Evolutionary conservation across 2,888 invertebrate genomes (phyloP).

Genomic region (Aspidiotus rigidus): DNA sequence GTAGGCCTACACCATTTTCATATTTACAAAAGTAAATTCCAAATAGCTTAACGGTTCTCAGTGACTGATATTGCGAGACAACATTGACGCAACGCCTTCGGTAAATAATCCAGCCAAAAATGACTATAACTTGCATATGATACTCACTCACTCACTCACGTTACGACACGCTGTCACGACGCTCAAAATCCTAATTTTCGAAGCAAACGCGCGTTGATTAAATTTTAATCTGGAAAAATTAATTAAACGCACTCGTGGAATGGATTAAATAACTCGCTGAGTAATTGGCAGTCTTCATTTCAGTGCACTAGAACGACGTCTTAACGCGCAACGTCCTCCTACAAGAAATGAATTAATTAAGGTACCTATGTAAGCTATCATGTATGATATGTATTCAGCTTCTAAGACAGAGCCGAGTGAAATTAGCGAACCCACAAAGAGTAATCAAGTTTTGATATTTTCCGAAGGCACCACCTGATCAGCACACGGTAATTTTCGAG

Average conservation of each 20-base stretch:
- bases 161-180: too few relatives aligned
- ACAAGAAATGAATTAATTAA: slow-evolving; percentile 2
- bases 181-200: too few relatives aligned
- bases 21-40: too few relatives aligned
- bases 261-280: background rate
- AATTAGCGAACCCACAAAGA: background rate
- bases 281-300: background rate
- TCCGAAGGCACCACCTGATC: background rate
- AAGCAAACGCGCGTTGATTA: too few relatives aligned
- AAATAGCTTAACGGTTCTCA: too few relatives aligned
- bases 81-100: too few relatives aligned
- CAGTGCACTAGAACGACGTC: background rate
- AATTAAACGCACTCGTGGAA: background rate
- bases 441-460: slow-evolving; percentile 1
- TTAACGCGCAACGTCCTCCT: background rate
- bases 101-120: too few relatives aligned
- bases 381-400: too few relatives aligned
- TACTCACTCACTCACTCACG: too few relatives aligned
- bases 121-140: too few relatives aligned
- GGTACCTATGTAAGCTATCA: background rate
- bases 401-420: background rate
- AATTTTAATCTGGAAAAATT: background rate
- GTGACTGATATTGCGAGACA: too few relatives aligned
- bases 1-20: too few relatives aligned
- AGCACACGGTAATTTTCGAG: background rate